Evolutionary conservation across 1,140 invertebrate genomes (phyloP).

Genomic region (Contarinia nasturtii): DNA sequence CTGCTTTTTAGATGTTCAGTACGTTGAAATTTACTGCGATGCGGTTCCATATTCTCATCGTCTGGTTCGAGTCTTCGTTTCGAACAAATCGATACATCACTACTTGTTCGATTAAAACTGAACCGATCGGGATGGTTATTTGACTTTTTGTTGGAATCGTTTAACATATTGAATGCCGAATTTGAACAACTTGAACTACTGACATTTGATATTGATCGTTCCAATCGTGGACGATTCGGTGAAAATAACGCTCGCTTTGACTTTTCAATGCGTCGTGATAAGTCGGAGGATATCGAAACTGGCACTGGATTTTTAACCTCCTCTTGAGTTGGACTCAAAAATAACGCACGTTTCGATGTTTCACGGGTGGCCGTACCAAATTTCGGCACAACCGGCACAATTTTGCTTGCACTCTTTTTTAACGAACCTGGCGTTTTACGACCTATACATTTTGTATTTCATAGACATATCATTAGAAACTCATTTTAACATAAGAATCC

Average conservation of each 20-base stretch:
- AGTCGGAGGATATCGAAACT: slow-evolving; percentile 15
- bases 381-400: slow-evolving; percentile 16
- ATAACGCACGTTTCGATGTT: slow-evolving; percentile 34
- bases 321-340: slow-evolving; percentile 32
- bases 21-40: no score
- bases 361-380: slow-evolving; percentile 13
- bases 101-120: no score
- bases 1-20: no score
- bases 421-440: slow-evolving; percentile 26
- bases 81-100: no score
- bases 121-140: no score
- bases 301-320: slow-evolving; percentile 12
- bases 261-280: slow-evolving; percentile 20
- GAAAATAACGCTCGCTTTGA: slow-evolving; percentile 34
- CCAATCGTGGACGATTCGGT: slow-evolving; percentile 19
- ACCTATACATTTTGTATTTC: no score
- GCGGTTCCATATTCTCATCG: no score
- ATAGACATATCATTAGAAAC: no score
- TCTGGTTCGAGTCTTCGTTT: no score
- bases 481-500: no score
- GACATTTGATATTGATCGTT: slow-evolving; percentile 31
- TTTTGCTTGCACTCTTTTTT: slow-evolving; percentile 15
- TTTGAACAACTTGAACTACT: slow-evolving; percentile 19
- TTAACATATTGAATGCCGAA: slow-evolving; percentile 34
- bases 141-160: no score